A percentile compares a stretch with the other conserved stretches of the same genome.
phyloP scores from a whole-genome alignment of 1,140 invertebrate species.

The Lucilia cuprina region DNA sequence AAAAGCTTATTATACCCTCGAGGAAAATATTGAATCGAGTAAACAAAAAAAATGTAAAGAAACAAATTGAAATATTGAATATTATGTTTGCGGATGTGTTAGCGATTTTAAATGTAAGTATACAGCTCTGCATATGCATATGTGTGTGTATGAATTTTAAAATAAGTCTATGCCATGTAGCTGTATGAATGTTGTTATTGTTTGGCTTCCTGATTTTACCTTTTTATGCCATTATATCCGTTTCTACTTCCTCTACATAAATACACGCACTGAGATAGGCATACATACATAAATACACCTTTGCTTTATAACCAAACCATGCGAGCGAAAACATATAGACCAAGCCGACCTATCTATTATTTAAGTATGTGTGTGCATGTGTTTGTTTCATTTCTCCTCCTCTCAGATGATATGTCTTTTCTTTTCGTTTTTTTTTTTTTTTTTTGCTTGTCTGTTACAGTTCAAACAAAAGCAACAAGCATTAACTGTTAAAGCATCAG shows the following conservation, averaged over 20 bases:
- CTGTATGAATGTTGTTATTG: conserved; percentile 14
- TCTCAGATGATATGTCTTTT: neutral
- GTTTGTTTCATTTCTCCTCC: neutral
- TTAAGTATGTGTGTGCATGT: too few species aligned
- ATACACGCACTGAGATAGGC: neutral
- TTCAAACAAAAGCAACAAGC: neutral
- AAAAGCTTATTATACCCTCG: conserved; percentile 37
- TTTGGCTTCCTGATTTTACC: conserved; percentile 35
- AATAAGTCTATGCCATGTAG: neutral
- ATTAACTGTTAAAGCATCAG: neutral
- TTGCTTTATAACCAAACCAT: too few species aligned
- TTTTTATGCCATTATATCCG: conserved; percentile 13
- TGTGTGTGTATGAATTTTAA: neutral
- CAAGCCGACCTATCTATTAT: too few species aligned
- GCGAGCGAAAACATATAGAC: too few species aligned
- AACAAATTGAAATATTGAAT: conserved; percentile 23
- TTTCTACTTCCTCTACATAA: neutral
- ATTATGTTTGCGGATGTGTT: neutral
- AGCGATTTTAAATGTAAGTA: too few species aligned
- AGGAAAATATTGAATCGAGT: conserved; percentile 38
- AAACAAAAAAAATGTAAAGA: conserved; percentile 19
- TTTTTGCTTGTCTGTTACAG: neutral
- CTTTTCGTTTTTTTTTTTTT: neutral
- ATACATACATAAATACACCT: neutral
- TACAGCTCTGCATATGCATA: neutral